phyloP scores from a whole-genome alignment of 2,888 invertebrate genomes.

The Aquatica leii region DNA sequence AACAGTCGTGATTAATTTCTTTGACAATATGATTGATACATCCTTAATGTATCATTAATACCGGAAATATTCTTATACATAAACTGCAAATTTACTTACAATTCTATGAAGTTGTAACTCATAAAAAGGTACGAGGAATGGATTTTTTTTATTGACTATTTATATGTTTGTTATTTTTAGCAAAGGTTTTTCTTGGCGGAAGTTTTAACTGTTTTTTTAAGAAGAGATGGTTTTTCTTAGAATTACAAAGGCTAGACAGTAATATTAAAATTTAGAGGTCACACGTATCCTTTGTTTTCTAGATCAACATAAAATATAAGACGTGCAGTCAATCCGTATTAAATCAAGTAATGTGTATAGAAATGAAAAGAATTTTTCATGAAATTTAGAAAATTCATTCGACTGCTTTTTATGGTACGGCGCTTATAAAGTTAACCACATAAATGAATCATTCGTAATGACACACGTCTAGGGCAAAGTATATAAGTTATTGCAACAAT shows the following conservation, averaged over 20 bases:
- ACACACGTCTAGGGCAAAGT: no score
- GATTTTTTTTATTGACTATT: constrained; percentile 11
- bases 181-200: constrained; percentile 7
- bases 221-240: neutral
- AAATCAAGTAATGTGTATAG: no score
- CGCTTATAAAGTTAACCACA: no score
- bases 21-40: no score
- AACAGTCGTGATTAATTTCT: no score
- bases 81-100: neutral
- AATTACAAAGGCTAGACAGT: neutral
- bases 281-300: constrained; percentile 6
- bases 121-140: constrained; percentile 5
- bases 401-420: no score
- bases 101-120: constrained; percentile 13
- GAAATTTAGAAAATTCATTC: no score
- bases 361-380: no score
- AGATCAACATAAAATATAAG: no score
- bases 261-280: constrained; percentile 8
- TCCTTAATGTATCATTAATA: neutral
- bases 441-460: no score
- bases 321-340: no score
- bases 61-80: neutral
- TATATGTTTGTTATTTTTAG: constrained; percentile 10
- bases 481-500: no score
- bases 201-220: constrained; percentile 8